Base-by-base conservation (phyloP, 2,888 invertebrate species). In the Anarsia innoxiella region DNA sequence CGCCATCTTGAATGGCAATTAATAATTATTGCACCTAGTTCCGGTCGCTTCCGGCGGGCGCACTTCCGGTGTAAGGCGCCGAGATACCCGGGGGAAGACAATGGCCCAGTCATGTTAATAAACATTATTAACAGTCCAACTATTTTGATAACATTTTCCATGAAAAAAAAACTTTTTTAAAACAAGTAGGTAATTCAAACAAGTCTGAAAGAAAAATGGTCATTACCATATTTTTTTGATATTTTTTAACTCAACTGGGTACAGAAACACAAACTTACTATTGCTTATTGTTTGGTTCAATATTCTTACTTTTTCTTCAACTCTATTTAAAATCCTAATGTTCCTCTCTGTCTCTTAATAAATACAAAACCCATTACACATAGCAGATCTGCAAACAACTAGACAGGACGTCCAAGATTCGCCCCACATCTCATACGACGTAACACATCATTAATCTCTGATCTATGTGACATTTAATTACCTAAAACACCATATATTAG, bases 401-500 rank as follows among this genome's bases (percentile, higher is more conserved):
- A 25, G 4, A 25, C n/a, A 25, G n/a, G 19, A 19, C 25, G 19
- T 19, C 3, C 4, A 2, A 5, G 10, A 16, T 31, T 26, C 35
- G 49, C 51, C 43, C 60, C 56, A 56, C 54, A 57, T 58, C 59
- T 45, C 61, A 53, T 55, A 51, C 51, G 53, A 69, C 76, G 80
- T 75, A 76, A 80, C 82, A 82, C 77, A 75, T 82, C 82, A 83
- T 84, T 84, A 83, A 84, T 83, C 78, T 77, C 73, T 76, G 80
- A 83, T 83, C 71, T 79, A 84, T 83, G 80, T 77, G 82, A 83
- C 82, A 82, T 84, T 83, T 82, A 83, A 84, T 84, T 84, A 84
- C 83, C 82, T 79, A 80, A 79, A 80, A 80, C 79, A 82, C 79
- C 79, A 82, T 84, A 83, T 80, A 83, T 82, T 78, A 70, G 61